These are phyloP conservation scores for Sapajus apella DNA, from an alignment of 2,113 vertebrate genomes.

Conservation along the genomic window DNA sequence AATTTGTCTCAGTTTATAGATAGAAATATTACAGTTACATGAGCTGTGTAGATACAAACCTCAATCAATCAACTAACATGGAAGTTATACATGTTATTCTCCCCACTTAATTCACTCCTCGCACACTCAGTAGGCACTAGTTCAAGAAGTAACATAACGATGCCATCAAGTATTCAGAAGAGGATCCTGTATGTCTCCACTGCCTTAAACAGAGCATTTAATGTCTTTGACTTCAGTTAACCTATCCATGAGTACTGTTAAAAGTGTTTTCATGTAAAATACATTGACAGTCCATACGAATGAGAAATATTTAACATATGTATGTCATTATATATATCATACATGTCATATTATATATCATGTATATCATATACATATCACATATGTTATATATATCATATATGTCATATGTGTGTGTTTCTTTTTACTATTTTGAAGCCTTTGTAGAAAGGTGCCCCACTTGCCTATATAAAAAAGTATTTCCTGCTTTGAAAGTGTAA, in stretches of 20 bases:
- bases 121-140: neutral
- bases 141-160: neutral
- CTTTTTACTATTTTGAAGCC: neutral
- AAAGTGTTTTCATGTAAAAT: constrained; percentile 9
- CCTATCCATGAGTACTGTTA: neutral
- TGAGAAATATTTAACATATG: neutral
- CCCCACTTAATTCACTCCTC: neutral
- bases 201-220: neutral
- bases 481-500: neutral
- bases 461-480: constrained; percentile 2
- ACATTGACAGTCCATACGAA: neutral
- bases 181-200: neutral
- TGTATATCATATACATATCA: no score
- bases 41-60: neutral
- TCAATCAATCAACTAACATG: neutral
- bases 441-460: neutral
- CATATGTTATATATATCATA: no score
- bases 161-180: neutral
- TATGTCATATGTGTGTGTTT: neutral
- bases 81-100: neutral
- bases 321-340: no score
- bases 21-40: neutral
- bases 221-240: constrained; percentile 3
- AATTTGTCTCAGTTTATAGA: constrained; percentile 28
- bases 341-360: no score